Evolutionary conservation across 2,888 invertebrate genomes (phyloP).

Genomic region (Drosophila prostipennis): DNA sequence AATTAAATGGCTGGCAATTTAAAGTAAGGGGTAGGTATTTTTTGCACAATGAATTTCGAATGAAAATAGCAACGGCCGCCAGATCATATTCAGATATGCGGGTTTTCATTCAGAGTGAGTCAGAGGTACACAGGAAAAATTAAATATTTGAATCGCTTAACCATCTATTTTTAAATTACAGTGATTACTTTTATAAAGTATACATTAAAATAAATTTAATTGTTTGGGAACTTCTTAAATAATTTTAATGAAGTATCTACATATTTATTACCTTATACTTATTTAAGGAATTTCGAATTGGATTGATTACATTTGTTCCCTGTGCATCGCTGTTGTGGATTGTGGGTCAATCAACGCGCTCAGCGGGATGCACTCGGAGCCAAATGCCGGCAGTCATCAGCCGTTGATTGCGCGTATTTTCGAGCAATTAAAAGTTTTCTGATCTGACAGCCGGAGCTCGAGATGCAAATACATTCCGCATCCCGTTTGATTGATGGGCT

Average conservation of each 20-base stretch:
- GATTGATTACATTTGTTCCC: neutral
- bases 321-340: neutral
- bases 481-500: conserved; percentile 24
- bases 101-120: neutral
- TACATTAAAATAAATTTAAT: no score
- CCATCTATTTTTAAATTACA: no score
- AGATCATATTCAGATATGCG: conserved; percentile 25
- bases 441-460: conserved; percentile 26
- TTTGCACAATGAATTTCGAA: conserved; percentile 9
- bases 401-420: conserved; percentile 40
- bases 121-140: neutral
- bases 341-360: conserved; percentile 17
- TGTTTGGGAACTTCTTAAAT: no score
- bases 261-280: neutral
- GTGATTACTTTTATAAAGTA: no score
- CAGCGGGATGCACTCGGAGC: conserved; percentile 15
- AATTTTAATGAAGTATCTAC: no score
- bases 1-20: conserved; percentile 55
- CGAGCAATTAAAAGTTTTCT: conserved; percentile 39
- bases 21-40: conserved; percentile 23
- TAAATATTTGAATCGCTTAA: no score
- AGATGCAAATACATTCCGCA: conserved; percentile 33
- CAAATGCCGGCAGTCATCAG: conserved; percentile 18
- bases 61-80: neutral
- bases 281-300: no score